Base-by-base conservation (phyloP, 2,888 invertebrate genomes). In the Xanthia togata region DNA sequence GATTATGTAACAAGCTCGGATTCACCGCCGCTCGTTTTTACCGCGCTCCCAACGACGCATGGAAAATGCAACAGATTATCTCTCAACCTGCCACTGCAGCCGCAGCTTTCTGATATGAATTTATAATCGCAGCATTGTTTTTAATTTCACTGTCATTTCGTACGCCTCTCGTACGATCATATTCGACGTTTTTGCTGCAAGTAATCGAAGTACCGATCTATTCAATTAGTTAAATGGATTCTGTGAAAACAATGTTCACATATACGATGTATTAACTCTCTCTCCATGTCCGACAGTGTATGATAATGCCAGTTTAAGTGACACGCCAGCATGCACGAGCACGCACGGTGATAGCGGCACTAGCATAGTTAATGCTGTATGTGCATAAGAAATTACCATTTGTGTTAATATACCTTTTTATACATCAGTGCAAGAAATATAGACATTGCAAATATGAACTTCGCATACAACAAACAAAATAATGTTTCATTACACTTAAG, bases 1-100 rank as follows among this genome's bases (percentile, higher is more conserved):
- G 93, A 93, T 94, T 93, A 93, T 92, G 93, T 93, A 94, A 94
- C 91, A 89, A 90, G 92, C 91, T 89, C 91, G 90, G 91, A 90
- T 89, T 87, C 89, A 80, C 84, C 86, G 86, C 73, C 90, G 86
- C 86, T 84, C 83, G 84, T 92, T 92, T 91, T 82, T 90, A 68
- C 84, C 76, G 75, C 73, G 70, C 74, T 63, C 62, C 81, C 73
- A 87, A 86, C 89, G 78, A 83, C 86, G 87, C 87, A 88, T 88
- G 81, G 86, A 85, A 89, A 79, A 88, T 93, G 90, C 92, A 91
- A 90, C 92, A 92, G 93, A 93, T 94, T 92, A 93, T 93, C 93
- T 92, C 68, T 47, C 84, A 81, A 78, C 78, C 80, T 72, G 75
- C 79, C 78, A 70, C 87, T 76, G 75, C 86, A 41, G 70, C 71